phyloP scores from a whole-genome alignment of 2,113 vertebrate species.

The Narcine bancroftii region DNA sequence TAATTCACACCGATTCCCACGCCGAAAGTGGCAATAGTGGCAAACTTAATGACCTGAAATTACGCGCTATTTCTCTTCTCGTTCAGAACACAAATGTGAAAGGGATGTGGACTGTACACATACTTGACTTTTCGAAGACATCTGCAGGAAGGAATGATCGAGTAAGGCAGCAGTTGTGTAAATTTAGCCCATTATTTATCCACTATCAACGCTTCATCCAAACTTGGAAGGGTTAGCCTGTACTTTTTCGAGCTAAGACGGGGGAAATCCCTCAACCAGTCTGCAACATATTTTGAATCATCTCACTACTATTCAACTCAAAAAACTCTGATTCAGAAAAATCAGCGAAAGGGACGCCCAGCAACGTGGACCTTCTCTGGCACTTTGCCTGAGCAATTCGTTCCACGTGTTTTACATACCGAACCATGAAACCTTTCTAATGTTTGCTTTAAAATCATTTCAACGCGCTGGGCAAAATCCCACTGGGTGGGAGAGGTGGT shows the following conservation, averaged over 20 bases:
- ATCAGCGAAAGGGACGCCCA: too few relatives aligned
- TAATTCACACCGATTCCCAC: not conserved
- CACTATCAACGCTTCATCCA: not conserved
- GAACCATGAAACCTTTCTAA: not conserved
- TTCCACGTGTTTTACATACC: not conserved
- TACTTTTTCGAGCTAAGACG: not conserved
- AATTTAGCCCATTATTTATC: not conserved
- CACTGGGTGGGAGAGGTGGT: too few relatives aligned
- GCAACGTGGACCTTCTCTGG: not conserved
- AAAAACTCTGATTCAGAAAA: not conserved
- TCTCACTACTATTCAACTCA: too few relatives aligned
- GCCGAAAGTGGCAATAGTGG: too few relatives aligned
- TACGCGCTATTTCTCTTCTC: too few relatives aligned
- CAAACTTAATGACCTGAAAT: not conserved
- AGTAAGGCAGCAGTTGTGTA: too few relatives aligned
- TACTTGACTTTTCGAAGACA: too few relatives aligned
- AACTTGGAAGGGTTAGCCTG: not conserved
- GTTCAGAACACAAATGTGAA: not conserved
- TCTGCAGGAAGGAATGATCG: too few relatives aligned
- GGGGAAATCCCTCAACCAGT: not conserved
- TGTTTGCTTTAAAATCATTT: not conserved
- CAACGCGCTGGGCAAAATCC: too few relatives aligned
- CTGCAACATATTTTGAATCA: not conserved
- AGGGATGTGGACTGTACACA: not conserved
- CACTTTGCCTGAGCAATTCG: not conserved